Percentiles rank a stretch among this genome's conserved stretches.
These are phyloP conservation scores for Brenthis hecate DNA, from an alignment of 2,888 invertebrate species.

Conservation along the genomic window DNA sequence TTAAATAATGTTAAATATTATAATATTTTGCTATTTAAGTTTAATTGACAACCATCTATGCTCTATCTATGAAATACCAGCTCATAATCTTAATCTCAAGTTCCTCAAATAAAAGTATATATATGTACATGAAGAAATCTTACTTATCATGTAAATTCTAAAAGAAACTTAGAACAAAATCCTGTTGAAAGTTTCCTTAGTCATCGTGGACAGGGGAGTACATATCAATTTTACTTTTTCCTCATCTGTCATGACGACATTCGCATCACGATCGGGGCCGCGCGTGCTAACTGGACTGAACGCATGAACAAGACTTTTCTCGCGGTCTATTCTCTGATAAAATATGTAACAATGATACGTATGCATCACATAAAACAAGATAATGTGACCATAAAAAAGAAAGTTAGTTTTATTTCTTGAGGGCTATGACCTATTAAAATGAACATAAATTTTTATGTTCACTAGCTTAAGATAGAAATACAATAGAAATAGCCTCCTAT, in stretches of 20 bases:
- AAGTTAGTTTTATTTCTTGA: constrained; percentile 28
- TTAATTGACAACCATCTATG: too few species aligned
- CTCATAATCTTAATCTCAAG: neutral
- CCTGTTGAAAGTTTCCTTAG: constrained; percentile 76
- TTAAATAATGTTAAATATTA: too few species aligned
- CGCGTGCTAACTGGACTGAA: constrained; percentile 64
- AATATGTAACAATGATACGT: constrained; percentile 43
- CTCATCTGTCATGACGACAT: constrained; percentile 70
- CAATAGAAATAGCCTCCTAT: constrained; percentile 2
- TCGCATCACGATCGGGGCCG: constrained; percentile 76
- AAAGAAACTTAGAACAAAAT: constrained; percentile 51
- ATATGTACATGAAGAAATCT: constrained; percentile 17
- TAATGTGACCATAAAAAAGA: constrained; percentile 37
- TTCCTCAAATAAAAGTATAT: neutral
- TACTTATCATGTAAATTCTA: constrained; percentile 40
- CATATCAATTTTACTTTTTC: constrained; percentile 80
- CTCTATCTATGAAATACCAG: too few species aligned
- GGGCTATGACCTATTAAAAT: constrained; percentile 23
- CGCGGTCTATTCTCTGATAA: constrained; percentile 43
- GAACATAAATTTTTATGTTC: constrained; percentile 5
- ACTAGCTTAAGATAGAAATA: neutral
- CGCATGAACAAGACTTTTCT: constrained; percentile 41
- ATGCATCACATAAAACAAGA: constrained; percentile 39
- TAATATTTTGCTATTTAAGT: too few species aligned
- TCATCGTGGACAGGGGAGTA: constrained; percentile 59